A percentile compares a stretch with the other conserved stretches of the same genome.
phyloP scores from a whole-genome alignment of 2,888 invertebrate genomes.

The Aplocera efformata region DNA sequence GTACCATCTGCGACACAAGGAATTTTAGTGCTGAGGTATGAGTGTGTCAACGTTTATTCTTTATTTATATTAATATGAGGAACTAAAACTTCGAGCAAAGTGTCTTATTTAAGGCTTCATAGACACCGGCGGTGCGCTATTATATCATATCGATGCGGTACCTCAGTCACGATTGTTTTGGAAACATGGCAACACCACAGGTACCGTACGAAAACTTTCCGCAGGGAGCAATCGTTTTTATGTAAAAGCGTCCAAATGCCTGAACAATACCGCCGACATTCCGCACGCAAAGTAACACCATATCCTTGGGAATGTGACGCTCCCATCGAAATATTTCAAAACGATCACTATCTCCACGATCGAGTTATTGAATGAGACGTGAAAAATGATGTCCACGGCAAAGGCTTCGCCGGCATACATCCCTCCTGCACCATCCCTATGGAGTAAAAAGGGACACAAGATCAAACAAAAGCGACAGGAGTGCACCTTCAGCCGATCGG shows the following conservation, averaged over 20 bases:
- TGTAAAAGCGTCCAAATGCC: neutral
- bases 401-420: slow-evolving; percentile 66
- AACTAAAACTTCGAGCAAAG: too few species aligned
- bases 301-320: slow-evolving; percentile 76
- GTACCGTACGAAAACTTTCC: too few species aligned
- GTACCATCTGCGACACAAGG: too few species aligned
- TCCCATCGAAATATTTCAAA: slow-evolving; percentile 77
- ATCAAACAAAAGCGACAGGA: slow-evolving; percentile 71
- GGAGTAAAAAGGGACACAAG: slow-evolving; percentile 46
- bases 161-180: too few species aligned
- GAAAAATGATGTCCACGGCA: slow-evolving; percentile 76
- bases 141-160: too few species aligned
- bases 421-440: slow-evolving; percentile 40
- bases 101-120: too few species aligned
- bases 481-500: slow-evolving; percentile 46
- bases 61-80: too few species aligned
- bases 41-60: too few species aligned
- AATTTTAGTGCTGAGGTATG: too few species aligned
- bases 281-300: slow-evolving; percentile 79
- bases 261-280: slow-evolving; percentile 46
- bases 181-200: too few species aligned
- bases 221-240: too few species aligned
- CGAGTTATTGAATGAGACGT: slow-evolving; percentile 79
- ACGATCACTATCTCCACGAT: slow-evolving; percentile 77
- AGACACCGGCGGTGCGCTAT: too few species aligned